Percentiles rank a stretch among this genome's conserved stretches.
Evolutionary conservation across 2,797 vertebrate species (phyloP).

Genomic region (Gambelia wislizenii): DNA sequence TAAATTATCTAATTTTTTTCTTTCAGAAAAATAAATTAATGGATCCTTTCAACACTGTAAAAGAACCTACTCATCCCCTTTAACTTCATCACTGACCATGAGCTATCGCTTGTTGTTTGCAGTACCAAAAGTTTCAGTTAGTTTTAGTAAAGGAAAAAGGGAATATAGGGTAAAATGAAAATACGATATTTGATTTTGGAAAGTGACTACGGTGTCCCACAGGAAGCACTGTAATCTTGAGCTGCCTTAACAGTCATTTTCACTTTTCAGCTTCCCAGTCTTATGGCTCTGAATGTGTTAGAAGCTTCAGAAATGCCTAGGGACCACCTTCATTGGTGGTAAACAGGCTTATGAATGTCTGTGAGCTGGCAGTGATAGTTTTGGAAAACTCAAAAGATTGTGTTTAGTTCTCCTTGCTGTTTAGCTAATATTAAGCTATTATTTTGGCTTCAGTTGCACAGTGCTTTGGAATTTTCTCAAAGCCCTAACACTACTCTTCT

Average conservation of each 20-base stretch:
- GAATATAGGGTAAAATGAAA: slow-evolving; percentile 19
- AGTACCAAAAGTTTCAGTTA: not conserved
- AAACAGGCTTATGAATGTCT: not conserved
- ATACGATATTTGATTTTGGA: not conserved
- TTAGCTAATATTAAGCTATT: slow-evolving; percentile 17
- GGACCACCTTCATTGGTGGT: slow-evolving; percentile 32
- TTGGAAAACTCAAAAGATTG: slow-evolving; percentile 8
- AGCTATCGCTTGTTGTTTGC: not conserved
- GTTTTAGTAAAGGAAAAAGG: not conserved
- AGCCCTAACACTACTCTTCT: not conserved
- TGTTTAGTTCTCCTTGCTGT: slow-evolving; percentile 12
- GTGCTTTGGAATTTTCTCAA: not conserved
- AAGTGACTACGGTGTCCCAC: slow-evolving; percentile 28
- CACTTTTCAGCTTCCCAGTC: not conserved
- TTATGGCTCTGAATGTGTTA: not conserved
- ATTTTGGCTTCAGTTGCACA: slow-evolving; percentile 5
- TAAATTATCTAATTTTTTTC: not conserved
- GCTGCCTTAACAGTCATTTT: slow-evolving; percentile 40
- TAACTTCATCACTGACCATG: not conserved
- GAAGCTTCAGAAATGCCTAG: slow-evolving; percentile 47
- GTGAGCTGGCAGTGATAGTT: not conserved
- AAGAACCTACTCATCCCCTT: not conserved
- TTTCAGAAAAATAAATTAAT: not conserved
- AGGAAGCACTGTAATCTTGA: slow-evolving; percentile 55
- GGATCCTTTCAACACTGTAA: not conserved